Conservation (phyloP, 2,888 invertebrate genomes). For the Lottia gigantea region DNA sequence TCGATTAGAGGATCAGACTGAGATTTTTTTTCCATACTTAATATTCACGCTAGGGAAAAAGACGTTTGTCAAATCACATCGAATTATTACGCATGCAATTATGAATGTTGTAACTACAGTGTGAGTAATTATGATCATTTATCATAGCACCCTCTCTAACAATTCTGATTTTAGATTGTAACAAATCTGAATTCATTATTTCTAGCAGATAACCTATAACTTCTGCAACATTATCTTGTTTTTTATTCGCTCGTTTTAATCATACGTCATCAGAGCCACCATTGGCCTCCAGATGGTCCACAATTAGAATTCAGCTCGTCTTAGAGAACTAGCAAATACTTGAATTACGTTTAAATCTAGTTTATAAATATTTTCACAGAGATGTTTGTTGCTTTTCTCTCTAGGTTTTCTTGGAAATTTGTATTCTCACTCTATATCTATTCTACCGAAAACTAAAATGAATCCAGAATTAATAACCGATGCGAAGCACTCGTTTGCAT, state of each 20-base stretch:
- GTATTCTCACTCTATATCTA: too few relatives aligned
- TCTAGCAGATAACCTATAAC: constrained; percentile 8
- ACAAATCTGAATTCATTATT: constrained; percentile 8
- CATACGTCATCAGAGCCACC: background rate
- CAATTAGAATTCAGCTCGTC: too few relatives aligned
- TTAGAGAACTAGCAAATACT: too few relatives aligned
- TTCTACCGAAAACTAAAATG: too few relatives aligned
- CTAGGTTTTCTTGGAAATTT: too few relatives aligned
- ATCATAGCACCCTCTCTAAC: background rate
- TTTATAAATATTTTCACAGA: too few relatives aligned
- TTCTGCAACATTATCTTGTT: background rate
- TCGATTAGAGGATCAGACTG: constrained; percentile 2
- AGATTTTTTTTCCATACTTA: constrained; percentile 1
- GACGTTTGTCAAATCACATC: constrained; percentile 7
- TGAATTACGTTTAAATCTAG: too few relatives aligned
- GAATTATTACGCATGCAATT: constrained; percentile 10
- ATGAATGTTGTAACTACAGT: background rate
- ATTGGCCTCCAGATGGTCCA: constrained; percentile 3
- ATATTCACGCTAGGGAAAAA: background rate
- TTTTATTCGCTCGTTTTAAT: constrained; percentile 2
- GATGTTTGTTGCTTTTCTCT: too few relatives aligned
- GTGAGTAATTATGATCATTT: constrained; percentile 2
- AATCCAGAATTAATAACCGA: too few relatives aligned
- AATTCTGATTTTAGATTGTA: background rate
- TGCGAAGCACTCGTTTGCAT: too few relatives aligned